Conservation (phyloP, 2,113 vertebrate genomes). For the Seriola dumerili region DNA sequence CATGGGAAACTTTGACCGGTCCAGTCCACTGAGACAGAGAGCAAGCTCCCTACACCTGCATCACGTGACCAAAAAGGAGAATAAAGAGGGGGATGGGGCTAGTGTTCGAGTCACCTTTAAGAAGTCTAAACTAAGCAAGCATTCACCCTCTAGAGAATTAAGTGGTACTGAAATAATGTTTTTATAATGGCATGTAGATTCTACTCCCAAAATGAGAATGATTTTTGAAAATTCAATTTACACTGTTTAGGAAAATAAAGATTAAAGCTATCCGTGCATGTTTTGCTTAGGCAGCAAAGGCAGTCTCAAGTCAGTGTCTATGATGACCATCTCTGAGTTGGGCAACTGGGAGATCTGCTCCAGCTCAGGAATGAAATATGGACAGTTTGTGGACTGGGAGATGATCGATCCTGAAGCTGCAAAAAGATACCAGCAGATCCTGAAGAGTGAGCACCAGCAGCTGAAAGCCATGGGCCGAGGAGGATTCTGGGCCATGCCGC, state of each 20-base stretch:
- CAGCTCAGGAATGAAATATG: slow-evolving; percentile 80
- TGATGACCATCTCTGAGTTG: slow-evolving; percentile 85
- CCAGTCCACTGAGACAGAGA: slow-evolving; percentile 43
- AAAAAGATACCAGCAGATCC: slow-evolving; percentile 68
- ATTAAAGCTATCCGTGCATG: background rate
- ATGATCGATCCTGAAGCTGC: slow-evolving; percentile 82
- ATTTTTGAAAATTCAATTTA: background rate
- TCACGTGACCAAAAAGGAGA: slow-evolving; percentile 48
- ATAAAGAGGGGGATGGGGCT: slow-evolving; percentile 18
- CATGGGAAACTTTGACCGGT: background rate
- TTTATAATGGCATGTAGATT: background rate
- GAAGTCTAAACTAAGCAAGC: slow-evolving; percentile 68
- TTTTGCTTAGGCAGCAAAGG: slow-evolving; percentile 71
- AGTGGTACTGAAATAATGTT: slow-evolving; percentile 61
- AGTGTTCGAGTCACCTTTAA: slow-evolving; percentile 33
- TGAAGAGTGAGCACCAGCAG: slow-evolving; percentile 77
- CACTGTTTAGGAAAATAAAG: background rate
- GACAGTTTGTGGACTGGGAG: slow-evolving; percentile 90
- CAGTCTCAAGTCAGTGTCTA: slow-evolving; percentile 70
- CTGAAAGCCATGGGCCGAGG: slow-evolving; percentile 87
- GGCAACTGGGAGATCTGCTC: slow-evolving; percentile 85
- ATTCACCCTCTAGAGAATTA: slow-evolving; percentile 60
- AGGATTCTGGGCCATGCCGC: slow-evolving; percentile 86
- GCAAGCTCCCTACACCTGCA: slow-evolving; percentile 20
- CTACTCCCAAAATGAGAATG: background rate